phyloP scores from a whole-genome alignment of 2,113 vertebrate genomes.

The Geococcyx californianus region DNA sequence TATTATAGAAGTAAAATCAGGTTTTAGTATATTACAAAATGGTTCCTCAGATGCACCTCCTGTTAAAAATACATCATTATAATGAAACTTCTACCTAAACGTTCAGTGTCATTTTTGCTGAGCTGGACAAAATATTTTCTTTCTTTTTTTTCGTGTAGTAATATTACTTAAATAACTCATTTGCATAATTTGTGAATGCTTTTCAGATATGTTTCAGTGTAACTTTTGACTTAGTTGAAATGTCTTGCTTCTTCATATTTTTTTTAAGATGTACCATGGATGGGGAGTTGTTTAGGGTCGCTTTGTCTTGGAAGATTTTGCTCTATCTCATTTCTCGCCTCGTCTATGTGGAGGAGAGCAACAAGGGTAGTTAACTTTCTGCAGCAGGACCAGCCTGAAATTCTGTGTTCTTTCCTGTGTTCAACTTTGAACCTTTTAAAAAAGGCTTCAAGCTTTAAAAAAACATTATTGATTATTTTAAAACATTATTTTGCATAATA shows the following conservation, averaged over 20 bases:
- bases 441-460: not conserved
- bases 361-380: not conserved
- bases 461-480: not conserved
- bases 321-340: not conserved
- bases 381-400: not conserved
- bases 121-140: not conserved
- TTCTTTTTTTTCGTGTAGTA: not conserved
- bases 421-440: not conserved
- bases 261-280: not conserved
- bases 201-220: not conserved
- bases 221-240: not conserved
- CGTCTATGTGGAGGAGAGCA: not conserved
- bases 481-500: not conserved
- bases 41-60: not conserved
- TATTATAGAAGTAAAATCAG: not conserved
- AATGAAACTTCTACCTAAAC: not conserved
- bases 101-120: not conserved
- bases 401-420: not conserved
- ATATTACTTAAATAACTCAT: not conserved
- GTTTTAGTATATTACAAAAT: not conserved
- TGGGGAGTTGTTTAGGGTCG: not conserved
- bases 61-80: not conserved
- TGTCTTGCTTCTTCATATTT: not conserved
- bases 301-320: not conserved
- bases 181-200: not conserved